A percentile compares a stretch with the other conserved stretches of the same genome.
These are phyloP conservation scores for Cataglyphis hispanica DNA, from an alignment of 1,140 invertebrate species.

Conservation along the genomic window DNA sequence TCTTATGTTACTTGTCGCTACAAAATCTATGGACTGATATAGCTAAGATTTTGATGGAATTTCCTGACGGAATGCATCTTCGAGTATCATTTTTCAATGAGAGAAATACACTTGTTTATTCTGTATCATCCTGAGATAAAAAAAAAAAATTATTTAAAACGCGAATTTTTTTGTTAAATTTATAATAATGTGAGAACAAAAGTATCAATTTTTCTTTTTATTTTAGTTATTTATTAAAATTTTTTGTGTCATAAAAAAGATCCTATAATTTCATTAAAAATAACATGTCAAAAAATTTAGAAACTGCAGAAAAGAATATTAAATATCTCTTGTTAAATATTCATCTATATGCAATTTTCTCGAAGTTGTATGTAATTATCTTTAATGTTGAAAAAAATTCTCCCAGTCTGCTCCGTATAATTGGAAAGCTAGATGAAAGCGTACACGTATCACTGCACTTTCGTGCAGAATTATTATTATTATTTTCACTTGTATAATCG, in stretches of 20 bases:
- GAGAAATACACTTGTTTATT: constrained; percentile 8
- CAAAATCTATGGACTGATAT: background rate
- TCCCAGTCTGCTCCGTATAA: background rate
- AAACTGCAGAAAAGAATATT: background rate
- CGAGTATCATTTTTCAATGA: background rate
- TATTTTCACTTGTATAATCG: background rate
- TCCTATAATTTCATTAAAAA: background rate
- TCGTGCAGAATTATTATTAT: constrained; percentile 7
- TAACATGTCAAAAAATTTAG: background rate
- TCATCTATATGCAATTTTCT: constrained; percentile 6
- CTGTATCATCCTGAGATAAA: background rate
- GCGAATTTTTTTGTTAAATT: background rate
- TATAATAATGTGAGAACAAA: background rate
- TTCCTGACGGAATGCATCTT: background rate
- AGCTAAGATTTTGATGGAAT: background rate
- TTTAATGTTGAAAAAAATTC: background rate
- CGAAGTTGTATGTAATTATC: background rate
- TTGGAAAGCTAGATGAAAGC: background rate
- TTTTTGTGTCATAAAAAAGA: background rate
- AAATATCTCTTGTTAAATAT: background rate
- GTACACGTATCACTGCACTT: background rate
- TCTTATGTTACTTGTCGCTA: background rate
- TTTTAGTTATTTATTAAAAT: constrained; percentile 26
- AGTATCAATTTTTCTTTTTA: background rate
- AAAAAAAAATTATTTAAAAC: background rate